Percentiles rank a stretch among this genome's conserved stretches.
phyloP scores from a whole-genome alignment of 1,140 invertebrate genomes.

The Lepidurus couesii region DNA sequence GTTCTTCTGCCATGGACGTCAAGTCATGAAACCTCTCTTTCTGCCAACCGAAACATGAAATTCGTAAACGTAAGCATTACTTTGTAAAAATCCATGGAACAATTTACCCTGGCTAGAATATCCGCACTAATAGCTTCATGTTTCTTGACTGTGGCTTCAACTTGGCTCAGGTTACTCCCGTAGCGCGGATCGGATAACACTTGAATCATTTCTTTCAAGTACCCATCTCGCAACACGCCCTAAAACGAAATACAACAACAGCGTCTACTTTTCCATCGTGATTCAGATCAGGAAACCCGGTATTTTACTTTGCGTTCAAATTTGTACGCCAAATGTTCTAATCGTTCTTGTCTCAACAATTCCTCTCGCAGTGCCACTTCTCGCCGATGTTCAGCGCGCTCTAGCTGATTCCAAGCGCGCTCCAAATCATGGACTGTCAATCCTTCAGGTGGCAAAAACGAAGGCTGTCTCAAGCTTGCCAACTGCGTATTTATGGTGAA shows the following conservation, averaged over 20 bases:
- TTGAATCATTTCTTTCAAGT: slow-evolving; percentile 96
- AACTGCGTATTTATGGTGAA: slow-evolving; percentile 95
- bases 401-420: slow-evolving; percentile 83
- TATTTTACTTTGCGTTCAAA: slow-evolving; percentile 79
- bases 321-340: slow-evolving; percentile 92
- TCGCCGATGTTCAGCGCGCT: slow-evolving; percentile 88
- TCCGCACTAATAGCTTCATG: slow-evolving; percentile 97
- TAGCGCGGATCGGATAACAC: slow-evolving; percentile 88
- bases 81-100: background rate
- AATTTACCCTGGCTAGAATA: slow-evolving; percentile 69
- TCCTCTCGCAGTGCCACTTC: slow-evolving; percentile 90
- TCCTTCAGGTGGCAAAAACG: slow-evolving; percentile 85
- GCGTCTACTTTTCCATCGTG: slow-evolving; percentile 4
- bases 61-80: background rate
- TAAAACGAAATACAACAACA: slow-evolving; percentile 42
- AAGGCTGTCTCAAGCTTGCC: slow-evolving; percentile 84
- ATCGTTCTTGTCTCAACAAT: slow-evolving; percentile 80
- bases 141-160: slow-evolving; percentile 96
- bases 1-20: slow-evolving; percentile 81
- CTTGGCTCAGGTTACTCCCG: slow-evolving; percentile 81
- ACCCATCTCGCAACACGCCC: slow-evolving; percentile 82
- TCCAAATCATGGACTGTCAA: slow-evolving; percentile 84
- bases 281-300: background rate
- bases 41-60: slow-evolving; percentile 47
- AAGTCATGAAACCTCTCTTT: slow-evolving; percentile 91